phyloP scores from a whole-genome alignment of 2,888 invertebrate species.

The Apoderus coryli region DNA sequence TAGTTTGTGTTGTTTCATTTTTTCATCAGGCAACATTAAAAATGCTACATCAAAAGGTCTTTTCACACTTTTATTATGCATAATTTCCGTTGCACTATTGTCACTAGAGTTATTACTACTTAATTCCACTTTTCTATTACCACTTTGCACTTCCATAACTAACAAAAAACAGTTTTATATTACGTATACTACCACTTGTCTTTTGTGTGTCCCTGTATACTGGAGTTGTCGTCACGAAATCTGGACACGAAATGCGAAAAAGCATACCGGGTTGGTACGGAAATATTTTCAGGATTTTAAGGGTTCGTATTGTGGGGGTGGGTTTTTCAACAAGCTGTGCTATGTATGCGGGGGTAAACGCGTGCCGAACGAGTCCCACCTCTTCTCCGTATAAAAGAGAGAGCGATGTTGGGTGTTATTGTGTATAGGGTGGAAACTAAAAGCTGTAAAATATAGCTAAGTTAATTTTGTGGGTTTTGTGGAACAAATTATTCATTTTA shows the following conservation, averaged over 20 bases:
- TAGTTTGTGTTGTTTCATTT: constrained; percentile 52
- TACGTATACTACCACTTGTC: too few relatives aligned
- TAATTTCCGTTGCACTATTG: constrained; percentile 29
- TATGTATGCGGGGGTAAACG: too few relatives aligned
- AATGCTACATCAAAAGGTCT: constrained; percentile 85
- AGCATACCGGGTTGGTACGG: constrained; percentile 23
- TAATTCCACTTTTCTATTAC: constrained; percentile 26
- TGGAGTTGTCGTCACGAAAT: constrained; percentile 22
- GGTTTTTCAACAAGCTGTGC: too few relatives aligned
- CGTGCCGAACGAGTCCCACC: too few relatives aligned
- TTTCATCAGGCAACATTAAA: constrained; percentile 76
- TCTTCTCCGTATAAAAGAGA: too few relatives aligned
- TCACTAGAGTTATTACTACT: too few relatives aligned
- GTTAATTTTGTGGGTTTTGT: too few relatives aligned
- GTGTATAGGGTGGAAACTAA: too few relatives aligned
- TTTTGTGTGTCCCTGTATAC: constrained; percentile 37
- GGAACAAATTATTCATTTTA: too few relatives aligned
- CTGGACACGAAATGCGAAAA: constrained; percentile 32
- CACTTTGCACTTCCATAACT: constrained; percentile 49
- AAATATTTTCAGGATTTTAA: constrained; percentile 20
- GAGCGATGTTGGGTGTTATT: too few relatives aligned
- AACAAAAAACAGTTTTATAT: too few relatives aligned
- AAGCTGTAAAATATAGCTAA: too few relatives aligned
- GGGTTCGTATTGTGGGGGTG: constrained; percentile 29
- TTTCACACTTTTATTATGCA: constrained; percentile 39